Conservation (phyloP, 2,113 vertebrate species). For the Electrona antarctica region DNA sequence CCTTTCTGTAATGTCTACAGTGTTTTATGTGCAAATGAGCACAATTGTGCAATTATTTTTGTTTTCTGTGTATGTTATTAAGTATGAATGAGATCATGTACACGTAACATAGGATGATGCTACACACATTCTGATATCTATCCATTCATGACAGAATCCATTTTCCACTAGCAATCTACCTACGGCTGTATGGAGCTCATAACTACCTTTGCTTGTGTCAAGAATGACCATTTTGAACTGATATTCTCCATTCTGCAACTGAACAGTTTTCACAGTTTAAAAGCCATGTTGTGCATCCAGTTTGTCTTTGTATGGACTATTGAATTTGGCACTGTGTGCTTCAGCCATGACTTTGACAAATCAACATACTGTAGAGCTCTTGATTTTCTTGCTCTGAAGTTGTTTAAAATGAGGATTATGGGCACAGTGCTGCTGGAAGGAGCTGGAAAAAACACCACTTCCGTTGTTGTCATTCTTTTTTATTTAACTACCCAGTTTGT, state of each 20-base stretch:
- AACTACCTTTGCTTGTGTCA: constrained; percentile 26
- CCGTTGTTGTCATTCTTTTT: constrained; percentile 1
- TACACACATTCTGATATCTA: constrained; percentile 9
- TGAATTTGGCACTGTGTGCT: constrained; percentile 28
- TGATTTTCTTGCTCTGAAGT: constrained; percentile 17
- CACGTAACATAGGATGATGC: not conserved
- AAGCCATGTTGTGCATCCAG: constrained; percentile 28
- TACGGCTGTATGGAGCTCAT: constrained; percentile 15
- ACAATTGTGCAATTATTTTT: constrained; percentile 25
- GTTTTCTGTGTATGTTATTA: constrained; percentile 52
- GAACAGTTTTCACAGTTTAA: constrained; percentile 40
- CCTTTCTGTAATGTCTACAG: not conserved
- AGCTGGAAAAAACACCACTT: not conserved
- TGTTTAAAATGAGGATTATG: not conserved
- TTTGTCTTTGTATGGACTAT: constrained; percentile 16
- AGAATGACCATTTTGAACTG: constrained; percentile 8
- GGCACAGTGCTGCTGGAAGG: not conserved
- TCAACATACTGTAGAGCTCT: constrained; percentile 26
- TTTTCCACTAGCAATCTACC: constrained; percentile 44
- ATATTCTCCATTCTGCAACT: constrained; percentile 36
- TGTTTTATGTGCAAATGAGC: constrained; percentile 49
- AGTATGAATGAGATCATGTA: constrained; percentile 28
- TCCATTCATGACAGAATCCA: constrained; percentile 17
- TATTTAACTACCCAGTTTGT: constrained; percentile 34
- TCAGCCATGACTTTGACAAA: constrained; percentile 41